These are phyloP conservation scores for Menidia menidia DNA, from an alignment of 2,797 vertebrate genomes.

Conservation along the genomic window DNA sequence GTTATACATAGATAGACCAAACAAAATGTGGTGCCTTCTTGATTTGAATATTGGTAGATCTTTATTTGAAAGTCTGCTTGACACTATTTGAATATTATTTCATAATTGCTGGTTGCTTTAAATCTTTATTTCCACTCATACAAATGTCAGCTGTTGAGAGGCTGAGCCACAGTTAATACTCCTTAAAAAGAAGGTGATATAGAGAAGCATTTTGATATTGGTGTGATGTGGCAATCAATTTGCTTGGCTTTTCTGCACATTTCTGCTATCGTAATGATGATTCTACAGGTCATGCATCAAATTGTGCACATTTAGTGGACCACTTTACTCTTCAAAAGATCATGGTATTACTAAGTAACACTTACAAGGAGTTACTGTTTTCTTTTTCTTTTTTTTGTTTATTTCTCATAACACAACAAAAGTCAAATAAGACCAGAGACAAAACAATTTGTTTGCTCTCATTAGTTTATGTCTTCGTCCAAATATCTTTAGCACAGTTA, in stretches of 20 bases:
- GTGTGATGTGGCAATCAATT: not conserved
- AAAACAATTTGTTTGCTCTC: conserved; percentile 42
- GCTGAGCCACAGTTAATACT: not conserved
- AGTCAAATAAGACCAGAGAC: conserved; percentile 3
- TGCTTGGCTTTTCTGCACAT: conserved; percentile 7
- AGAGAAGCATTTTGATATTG: no score
- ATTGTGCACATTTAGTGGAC: conserved; percentile 1
- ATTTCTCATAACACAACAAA: conserved; percentile 9
- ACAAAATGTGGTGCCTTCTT: conserved; percentile 10
- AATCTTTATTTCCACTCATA: conserved; percentile 3
- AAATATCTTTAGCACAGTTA: conserved; percentile 35
- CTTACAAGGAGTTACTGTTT: conserved; percentile 32
- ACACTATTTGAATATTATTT: not conserved
- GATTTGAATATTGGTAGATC: conserved; percentile 11
- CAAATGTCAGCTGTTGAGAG: not conserved
- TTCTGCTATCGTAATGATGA: not conserved
- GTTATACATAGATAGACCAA: not conserved
- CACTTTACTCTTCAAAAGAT: not conserved
- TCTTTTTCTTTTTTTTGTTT: not conserved
- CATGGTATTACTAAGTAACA: conserved; percentile 8
- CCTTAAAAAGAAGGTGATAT: no score
- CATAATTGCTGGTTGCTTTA: conserved; percentile 7
- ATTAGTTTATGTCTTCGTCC: conserved; percentile 55
- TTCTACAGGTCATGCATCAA: not conserved
- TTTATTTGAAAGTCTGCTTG: not conserved